A percentile compares a stretch with the other conserved stretches of the same genome.
Conservation (phyloP, 2,113 vertebrate species). For the Illadopsis cleaveri region DNA sequence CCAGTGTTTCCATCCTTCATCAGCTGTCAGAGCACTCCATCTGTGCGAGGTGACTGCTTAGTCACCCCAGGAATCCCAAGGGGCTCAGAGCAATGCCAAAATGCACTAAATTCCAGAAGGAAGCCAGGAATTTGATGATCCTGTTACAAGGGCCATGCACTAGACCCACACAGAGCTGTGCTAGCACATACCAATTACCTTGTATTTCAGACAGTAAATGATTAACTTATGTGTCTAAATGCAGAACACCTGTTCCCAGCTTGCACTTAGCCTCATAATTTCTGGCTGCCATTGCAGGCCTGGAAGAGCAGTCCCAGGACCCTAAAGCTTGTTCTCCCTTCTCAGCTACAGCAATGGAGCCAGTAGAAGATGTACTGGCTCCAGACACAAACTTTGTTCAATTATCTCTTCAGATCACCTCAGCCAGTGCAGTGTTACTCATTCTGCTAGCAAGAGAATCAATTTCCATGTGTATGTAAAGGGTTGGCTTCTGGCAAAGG, state of each 20-base stretch:
- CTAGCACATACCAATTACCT: background rate
- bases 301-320: background rate
- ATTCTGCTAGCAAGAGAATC: background rate
- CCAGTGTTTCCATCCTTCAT: background rate
- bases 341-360: background rate
- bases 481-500: background rate
- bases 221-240: background rate
- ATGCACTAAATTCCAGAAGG: background rate
- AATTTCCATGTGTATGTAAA: background rate
- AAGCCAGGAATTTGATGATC: conserved; percentile 3
- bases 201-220: background rate
- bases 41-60: background rate
- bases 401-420: background rate
- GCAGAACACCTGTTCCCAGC: background rate
- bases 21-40: background rate
- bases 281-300: background rate
- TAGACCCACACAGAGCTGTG: background rate
- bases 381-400: background rate
- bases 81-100: background rate
- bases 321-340: background rate
- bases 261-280: background rate
- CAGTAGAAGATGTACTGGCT: background rate
- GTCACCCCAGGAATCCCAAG: background rate
- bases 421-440: background rate
- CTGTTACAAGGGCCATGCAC: background rate